Conservation (phyloP, 2,113 vertebrate genomes). For the human region DNA sequence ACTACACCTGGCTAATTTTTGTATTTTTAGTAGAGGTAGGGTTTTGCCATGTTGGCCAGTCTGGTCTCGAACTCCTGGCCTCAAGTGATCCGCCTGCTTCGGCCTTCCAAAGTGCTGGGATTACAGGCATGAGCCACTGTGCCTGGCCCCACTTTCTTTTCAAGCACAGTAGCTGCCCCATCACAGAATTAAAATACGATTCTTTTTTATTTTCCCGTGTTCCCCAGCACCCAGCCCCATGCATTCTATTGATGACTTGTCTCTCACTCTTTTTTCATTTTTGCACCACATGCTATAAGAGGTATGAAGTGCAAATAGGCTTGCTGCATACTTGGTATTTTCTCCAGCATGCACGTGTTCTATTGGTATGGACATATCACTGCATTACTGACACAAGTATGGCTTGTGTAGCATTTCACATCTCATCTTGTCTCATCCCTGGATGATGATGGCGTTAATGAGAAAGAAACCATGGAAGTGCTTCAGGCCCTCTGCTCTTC, state of each 20-base stretch:
- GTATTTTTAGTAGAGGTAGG: background rate
- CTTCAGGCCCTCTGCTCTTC: background rate
- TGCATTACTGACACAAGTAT: background rate
- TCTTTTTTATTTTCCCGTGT: background rate
- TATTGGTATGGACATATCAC: accelerated
- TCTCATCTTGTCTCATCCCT: background rate
- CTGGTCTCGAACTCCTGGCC: background rate
- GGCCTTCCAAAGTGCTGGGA: background rate
- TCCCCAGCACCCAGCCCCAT: background rate
- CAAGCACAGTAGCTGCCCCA: background rate
- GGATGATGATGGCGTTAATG: background rate
- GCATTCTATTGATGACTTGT: background rate
- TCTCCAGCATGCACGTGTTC: background rate
- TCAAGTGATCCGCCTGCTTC: background rate
- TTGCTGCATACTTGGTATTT: background rate
- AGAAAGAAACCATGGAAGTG: background rate
- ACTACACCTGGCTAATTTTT: background rate
- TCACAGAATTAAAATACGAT: background rate
- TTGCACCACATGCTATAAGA: background rate
- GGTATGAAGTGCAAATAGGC: background rate
- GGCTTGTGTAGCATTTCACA: background rate
- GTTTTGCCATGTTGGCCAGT: background rate
- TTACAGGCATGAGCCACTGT: background rate
- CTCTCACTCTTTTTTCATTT: background rate
- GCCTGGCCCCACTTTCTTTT: background rate